Evolutionary conservation across 64 coral and sea anemone species (phyloP), one percentile per base, ranked within the genome.

Genomic region (Stichodactyla helianthus): DNA sequence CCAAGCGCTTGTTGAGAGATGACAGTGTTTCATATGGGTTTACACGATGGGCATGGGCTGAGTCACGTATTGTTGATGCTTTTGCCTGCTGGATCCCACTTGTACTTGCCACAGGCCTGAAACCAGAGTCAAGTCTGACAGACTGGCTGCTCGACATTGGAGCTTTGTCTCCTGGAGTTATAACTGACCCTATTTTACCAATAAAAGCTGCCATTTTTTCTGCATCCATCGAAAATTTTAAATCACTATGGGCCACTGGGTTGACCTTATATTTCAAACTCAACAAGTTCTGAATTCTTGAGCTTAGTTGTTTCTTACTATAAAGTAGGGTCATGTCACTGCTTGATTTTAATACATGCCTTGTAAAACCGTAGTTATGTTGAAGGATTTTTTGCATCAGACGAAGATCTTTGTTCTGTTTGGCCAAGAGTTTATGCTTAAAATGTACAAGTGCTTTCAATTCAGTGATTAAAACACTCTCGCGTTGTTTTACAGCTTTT

Each of bases 281-380:
- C 56, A 99, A 86, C 18, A 99, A 60, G 81, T 99, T 99, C 71
- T 99, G 97, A 26, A 99, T 94, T 77, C 97, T 99, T 59, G 97
- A 95, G 52, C 97, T 94, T 22, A 99, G 93, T 55, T 99, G 97
- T 55, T 91, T 92, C 68, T 99, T 94, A 10, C 90, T 93, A 27
- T 94, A 95, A 31, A 99, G 86, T 54, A 99, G 79, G 10, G 93
- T 89, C 82, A 92, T 88, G 70, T 99, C 93, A 79, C 93, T 99
- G 6, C 90, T 87, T 22, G 88, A 86, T 77, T 95, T 92, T 12
- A 99, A 79, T 25, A 94, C 97, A 74, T 99, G 93, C 78, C 93
- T 99, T 5, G 97, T 95, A 77, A 99, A 99, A 12, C 93, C 97
- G 53, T 95, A 99, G 85, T 99, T 99, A 50, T 99, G 97, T 82